Evolutionary conservation across 2,888 invertebrate species (phyloP), one percentile per base, ranked within the genome.

Genomic region (Drosophila incognita): DNA sequence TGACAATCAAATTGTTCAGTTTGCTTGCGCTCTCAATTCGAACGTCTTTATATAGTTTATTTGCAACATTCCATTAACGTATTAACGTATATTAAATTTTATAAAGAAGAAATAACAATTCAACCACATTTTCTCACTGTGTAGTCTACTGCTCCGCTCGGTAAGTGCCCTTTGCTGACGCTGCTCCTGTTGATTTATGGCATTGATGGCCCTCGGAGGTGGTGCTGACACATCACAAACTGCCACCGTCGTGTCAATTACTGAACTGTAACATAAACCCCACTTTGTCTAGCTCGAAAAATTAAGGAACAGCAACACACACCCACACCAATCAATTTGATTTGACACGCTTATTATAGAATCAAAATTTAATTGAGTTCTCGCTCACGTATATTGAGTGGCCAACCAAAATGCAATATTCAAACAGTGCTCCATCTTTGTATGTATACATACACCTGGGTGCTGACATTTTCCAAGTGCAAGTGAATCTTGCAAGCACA

Each of bases 101-200:
- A 11, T 11, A 40, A 21, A 40, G 1, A 11, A 7, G 0, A 46
- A 8, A 1, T 24, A 7, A 46, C 24, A 46, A 46, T 46, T 21
- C 42, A 13, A 7, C 0, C 1, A 11, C 11, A 57, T 15, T 33
- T 42, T 42, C 10, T 42, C 4, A 4, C 57, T 31, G 31, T 31
- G 42, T 42, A 24, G 21, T 42, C 48, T 58, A 27, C 42, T 24
- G 11, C 49, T 21, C 8, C 15, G 31, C 38, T 18, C 24, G 65
- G 52, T 48, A 68, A 58, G 49, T 36, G 31, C 31, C 63, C 46
- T 60, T 52, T 42, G 24, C 40, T n/a, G 42, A 42, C 31, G 21
- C 49, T 63, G 60, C 18, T 27, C 40, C 53, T 88, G 87, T 88
- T 86, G 86, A 86, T 86, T 88, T 87, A 86, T 84, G 76, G 65